phyloP scores from a whole-genome alignment of 2,113 vertebrate genomes.

The Nanger granti region DNA sequence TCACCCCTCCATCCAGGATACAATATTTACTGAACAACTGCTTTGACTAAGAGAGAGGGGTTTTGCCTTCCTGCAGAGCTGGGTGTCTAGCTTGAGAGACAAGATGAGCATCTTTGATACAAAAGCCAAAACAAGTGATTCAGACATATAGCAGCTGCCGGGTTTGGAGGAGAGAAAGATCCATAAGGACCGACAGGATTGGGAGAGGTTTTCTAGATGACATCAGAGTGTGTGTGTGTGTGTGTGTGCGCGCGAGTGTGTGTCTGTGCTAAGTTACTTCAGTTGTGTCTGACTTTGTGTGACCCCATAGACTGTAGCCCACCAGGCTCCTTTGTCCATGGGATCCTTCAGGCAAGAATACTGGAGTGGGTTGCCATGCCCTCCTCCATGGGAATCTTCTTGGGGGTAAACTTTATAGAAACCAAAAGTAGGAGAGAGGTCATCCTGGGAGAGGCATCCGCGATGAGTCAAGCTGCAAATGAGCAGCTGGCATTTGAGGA shows the following conservation, averaged over 20 bases:
- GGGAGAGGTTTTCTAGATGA: background rate
- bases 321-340: background rate
- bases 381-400: background rate
- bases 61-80: background rate
- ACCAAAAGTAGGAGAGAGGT: background rate
- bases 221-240: background rate
- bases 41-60: background rate
- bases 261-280: background rate
- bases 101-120: background rate
- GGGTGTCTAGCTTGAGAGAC: background rate
- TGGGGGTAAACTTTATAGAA: background rate
- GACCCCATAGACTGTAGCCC: background rate
- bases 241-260: too few relatives aligned
- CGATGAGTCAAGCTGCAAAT: background rate
- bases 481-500: background rate
- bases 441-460: background rate
- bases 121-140: background rate
- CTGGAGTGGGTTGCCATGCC: background rate
- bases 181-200: background rate
- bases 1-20: background rate
- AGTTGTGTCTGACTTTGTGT: background rate
- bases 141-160: background rate
- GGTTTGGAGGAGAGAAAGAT: background rate
- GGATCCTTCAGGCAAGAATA: background rate
- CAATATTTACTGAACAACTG: slow-evolving; percentile 14